Percentiles rank a stretch among this genome's conserved stretches.
phyloP scores from a whole-genome alignment of 2,888 invertebrate genomes.

The Cheilosia variabilis region DNA sequence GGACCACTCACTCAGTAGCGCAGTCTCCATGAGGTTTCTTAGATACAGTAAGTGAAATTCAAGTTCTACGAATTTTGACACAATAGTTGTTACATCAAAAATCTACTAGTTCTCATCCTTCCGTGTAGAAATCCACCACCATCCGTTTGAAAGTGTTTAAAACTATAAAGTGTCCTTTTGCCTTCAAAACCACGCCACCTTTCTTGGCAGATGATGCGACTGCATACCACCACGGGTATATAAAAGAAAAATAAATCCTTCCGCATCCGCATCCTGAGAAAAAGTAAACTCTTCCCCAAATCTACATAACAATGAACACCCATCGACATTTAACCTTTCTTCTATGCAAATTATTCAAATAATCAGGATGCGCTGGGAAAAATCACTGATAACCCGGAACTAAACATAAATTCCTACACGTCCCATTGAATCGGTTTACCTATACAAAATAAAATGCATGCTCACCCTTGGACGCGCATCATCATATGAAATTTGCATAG shows the following conservation, averaged over 20 bases:
- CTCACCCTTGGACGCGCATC: constrained; percentile 62
- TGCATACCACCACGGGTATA: neutral
- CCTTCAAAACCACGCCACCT: neutral
- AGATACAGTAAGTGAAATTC: too few relatives aligned
- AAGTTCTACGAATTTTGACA: too few relatives aligned
- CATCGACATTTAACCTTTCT: constrained; percentile 61
- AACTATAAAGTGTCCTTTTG: neutral
- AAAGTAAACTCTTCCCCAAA: constrained; percentile 28
- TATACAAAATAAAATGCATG: constrained; percentile 26
- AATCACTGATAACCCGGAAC: constrained; percentile 74
- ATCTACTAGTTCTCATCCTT: too few relatives aligned
- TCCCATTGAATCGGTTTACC: neutral
- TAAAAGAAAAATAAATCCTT: constrained; percentile 31
- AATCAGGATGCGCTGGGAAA: constrained; percentile 28
- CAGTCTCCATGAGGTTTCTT: too few relatives aligned
- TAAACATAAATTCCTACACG: constrained; percentile 41
- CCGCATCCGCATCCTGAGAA: constrained; percentile 53
- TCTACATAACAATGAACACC: constrained; percentile 63
- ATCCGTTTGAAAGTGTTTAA: too few relatives aligned
- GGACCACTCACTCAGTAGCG: too few relatives aligned
- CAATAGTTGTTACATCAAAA: too few relatives aligned
- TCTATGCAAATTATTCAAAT: constrained; percentile 50
- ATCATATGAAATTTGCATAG: constrained; percentile 60
- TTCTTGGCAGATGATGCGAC: constrained; percentile 23
- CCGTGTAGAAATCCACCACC: too few relatives aligned